Percentiles rank a stretch among this genome's conserved stretches.
These are phyloP conservation scores for Tethea ocularis DNA, from an alignment of 2,888 invertebrate genomes.

Conservation along the genomic window DNA sequence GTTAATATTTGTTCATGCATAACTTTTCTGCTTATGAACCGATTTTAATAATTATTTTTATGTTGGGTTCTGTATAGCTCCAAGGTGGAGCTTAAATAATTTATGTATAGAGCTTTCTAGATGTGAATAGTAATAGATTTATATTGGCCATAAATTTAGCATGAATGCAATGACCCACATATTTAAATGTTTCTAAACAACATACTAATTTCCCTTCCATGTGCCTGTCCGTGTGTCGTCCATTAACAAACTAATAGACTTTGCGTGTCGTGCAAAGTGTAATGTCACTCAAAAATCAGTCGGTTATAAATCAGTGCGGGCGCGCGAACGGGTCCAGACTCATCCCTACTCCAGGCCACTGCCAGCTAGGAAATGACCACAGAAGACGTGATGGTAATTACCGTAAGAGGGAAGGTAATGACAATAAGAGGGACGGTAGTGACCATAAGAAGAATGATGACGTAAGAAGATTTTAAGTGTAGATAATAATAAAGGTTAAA, in stretches of 20 bases:
- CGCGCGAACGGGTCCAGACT: conserved; percentile 58
- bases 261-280: conserved; percentile 37
- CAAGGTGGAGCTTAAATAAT: no score
- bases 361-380: conserved; percentile 24
- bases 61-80: no score
- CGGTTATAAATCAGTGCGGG: conserved; percentile 74
- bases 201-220: conserved; percentile 38
- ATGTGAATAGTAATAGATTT: no score
- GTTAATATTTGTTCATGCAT: no score
- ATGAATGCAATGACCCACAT: neutral
- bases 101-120: no score
- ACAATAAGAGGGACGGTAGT: neutral
- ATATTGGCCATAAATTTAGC: no score
- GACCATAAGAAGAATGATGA: neutral
- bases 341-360: conserved; percentile 69
- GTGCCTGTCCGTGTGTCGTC: conserved; percentile 41
- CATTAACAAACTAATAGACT: conserved; percentile 64
- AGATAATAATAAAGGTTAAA: neutral
- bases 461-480: neutral
- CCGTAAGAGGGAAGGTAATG: neutral
- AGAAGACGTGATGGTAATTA: neutral
- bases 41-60: no score
- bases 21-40: no score
- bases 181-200: neutral
- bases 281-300: conserved; percentile 68